Conservation (phyloP, 2,797 vertebrate genomes). For the Chaetophractus vellerosus region DNA sequence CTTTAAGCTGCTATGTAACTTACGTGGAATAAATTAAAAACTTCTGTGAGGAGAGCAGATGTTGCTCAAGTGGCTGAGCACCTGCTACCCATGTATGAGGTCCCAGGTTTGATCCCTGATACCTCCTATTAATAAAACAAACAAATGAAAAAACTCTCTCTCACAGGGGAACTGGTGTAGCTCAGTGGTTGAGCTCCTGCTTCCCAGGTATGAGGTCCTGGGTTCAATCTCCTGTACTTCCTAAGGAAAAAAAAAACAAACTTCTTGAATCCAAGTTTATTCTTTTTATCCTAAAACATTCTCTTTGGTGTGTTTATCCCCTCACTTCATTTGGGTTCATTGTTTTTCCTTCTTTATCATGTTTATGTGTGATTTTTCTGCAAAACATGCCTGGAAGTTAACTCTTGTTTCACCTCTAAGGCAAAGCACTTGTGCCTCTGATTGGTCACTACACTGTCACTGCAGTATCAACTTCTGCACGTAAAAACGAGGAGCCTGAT, state of each 20-base stretch:
- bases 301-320: background rate
- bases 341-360: background rate
- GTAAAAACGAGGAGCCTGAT: background rate
- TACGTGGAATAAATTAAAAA: background rate
- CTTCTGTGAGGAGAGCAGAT: background rate
- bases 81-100: too few species aligned
- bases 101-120: too few species aligned
- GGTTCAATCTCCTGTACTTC: too few species aligned
- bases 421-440: background rate
- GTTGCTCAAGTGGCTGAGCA: too few species aligned
- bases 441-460: background rate
- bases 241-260: background rate
- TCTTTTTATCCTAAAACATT: background rate
- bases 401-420: background rate
- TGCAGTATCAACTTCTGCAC: background rate
- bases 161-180: too few species aligned
- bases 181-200: too few species aligned
- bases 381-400: background rate
- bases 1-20: constrained; percentile 9
- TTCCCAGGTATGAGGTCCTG: too few species aligned
- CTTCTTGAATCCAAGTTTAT: background rate
- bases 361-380: background rate
- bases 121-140: too few species aligned
- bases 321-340: background rate
- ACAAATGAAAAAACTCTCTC: too few species aligned